phyloP scores from a whole-genome alignment of 2,888 invertebrate species.

The Eilema sororculum region DNA sequence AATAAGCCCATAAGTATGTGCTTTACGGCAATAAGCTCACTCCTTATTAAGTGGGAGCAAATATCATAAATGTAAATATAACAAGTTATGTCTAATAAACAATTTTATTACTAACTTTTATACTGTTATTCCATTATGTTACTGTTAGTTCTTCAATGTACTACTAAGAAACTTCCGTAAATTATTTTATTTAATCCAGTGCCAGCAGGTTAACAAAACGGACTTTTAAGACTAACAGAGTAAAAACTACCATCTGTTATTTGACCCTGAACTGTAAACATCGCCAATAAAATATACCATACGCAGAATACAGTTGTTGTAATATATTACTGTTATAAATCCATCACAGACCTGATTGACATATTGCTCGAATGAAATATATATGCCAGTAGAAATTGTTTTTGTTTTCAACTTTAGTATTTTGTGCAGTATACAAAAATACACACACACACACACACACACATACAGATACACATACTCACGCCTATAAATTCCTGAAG shows the following conservation, averaged over 20 bases:
- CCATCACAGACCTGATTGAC: slow-evolving; percentile 28
- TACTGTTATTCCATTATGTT: too few relatives aligned
- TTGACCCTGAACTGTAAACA: background rate
- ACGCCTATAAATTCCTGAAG: too few relatives aligned
- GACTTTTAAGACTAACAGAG: background rate
- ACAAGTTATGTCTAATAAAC: too few relatives aligned
- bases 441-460: too few relatives aligned
- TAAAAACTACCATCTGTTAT: background rate
- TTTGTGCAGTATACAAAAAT: background rate
- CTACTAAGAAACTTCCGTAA: background rate
- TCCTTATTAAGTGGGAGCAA: too few relatives aligned
- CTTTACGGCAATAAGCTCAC: too few relatives aligned
- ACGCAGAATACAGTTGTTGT: background rate
- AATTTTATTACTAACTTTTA: too few relatives aligned
- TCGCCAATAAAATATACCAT: background rate
- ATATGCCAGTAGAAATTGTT: slow-evolving; percentile 12
- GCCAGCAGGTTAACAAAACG: background rate
- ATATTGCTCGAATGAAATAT: slow-evolving; percentile 34
- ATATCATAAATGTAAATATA: too few relatives aligned
- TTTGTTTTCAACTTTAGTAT: slow-evolving; percentile 8
- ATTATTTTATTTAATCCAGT: slow-evolving; percentile 1
- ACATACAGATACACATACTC: too few relatives aligned
- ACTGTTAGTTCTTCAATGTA: too few relatives aligned
- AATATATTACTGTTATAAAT: slow-evolving; percentile 21
- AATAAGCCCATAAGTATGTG: too few relatives aligned